Base-by-base conservation (phyloP, 1,140 invertebrate species). In the Lasioglossum baleicum region DNA sequence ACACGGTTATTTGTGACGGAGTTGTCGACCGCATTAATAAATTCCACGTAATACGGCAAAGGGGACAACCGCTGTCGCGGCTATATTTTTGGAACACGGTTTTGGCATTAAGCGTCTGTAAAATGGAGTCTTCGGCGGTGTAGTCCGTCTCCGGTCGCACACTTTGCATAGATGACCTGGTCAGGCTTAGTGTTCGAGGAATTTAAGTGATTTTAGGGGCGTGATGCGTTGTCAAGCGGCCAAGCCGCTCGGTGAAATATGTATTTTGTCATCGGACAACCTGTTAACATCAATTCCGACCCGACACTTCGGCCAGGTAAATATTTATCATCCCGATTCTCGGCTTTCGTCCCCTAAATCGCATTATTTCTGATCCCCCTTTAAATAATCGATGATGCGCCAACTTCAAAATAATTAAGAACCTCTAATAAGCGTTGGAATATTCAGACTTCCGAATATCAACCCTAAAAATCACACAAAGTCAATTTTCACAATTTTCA, bases 81-180 rank as follows among this genome's bases (percentile, higher is more conserved):
- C 7, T 75, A 40, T 85, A 85, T 85, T 83, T 83, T 85, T 76
- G 60, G 82, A 74, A 58, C 69, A 44, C 58, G 73, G 68, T 69
- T 83, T 83, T 83, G 73, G 68, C 68, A 69, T 83, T 84, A 83
- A 69, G 10, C 67, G 48, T 11, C 26, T 31, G 20, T 31, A 20
- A 81, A 72, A 68, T 63, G n/a, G 48, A 65, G 63, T 20, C 56
- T 40, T 22, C 7, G 42, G 26, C 44, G 67, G 63, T 83, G 66
- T 80, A 78, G 53, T 58, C 72, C 56, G 44, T 44, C 51, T 15
- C 51, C 40, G 26, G 70, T 56, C 67, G 58, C 74, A 51, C 69
- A 67, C 26, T 20, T 53, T 22, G 60, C 58, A 56, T 67, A 58
- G 40, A 26, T 78, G 68, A 81, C 74, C 51, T 51, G 83, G 79